Conservation (phyloP, 1,140 invertebrate genomes). For the Reticulitermes speratus region DNA sequence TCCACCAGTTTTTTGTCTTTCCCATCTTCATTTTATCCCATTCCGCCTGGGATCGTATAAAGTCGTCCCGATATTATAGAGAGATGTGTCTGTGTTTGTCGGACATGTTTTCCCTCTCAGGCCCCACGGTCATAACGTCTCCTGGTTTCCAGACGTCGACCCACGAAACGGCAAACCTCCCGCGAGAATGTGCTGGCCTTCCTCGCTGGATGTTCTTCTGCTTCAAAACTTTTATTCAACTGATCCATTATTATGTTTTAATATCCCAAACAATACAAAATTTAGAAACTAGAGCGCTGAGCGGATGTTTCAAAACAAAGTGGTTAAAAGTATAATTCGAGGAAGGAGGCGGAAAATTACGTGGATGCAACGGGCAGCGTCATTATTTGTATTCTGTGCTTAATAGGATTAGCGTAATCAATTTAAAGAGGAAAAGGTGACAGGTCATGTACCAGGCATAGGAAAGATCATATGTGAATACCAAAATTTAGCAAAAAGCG, state of each 20-base stretch:
- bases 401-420: too few relatives aligned
- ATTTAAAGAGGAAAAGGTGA: too few relatives aligned
- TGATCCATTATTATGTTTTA: neutral
- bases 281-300: too few relatives aligned
- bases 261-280: too few relatives aligned
- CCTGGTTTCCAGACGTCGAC: neutral
- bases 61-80: slow-evolving; percentile 12
- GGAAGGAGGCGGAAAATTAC: too few relatives aligned
- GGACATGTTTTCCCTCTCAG: slow-evolving; percentile 17
- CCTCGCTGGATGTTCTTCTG: neutral
- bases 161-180: neutral
- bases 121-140: slow-evolving; percentile 8
- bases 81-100: neutral
- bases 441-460: too few relatives aligned
- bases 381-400: too few relatives aligned
- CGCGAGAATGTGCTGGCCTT: neutral
- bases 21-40: neutral
- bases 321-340: too few relatives aligned
- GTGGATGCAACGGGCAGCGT: too few relatives aligned
- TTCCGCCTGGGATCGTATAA: neutral
- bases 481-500: too few relatives aligned
- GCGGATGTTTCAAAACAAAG: too few relatives aligned
- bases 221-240: neutral
- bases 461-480: too few relatives aligned
- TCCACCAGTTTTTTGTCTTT: neutral